Conservation (phyloP, 1,140 invertebrate species). For the Brachionus rotundiformis region DNA sequence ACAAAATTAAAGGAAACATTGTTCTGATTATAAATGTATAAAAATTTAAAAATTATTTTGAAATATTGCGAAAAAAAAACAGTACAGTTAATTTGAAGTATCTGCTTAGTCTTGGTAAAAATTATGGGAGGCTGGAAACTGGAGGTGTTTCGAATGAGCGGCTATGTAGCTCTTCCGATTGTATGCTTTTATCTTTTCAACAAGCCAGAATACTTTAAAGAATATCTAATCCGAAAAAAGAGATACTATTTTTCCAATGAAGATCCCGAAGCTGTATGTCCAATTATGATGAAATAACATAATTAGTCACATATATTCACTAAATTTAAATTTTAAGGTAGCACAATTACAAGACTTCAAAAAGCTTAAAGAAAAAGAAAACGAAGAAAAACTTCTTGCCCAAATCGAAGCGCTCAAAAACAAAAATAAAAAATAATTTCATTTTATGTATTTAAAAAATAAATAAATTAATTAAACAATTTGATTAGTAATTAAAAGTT, state of each 20-base stretch:
- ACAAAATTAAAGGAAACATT: background rate
- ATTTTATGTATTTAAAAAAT: background rate
- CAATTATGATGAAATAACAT: too few relatives aligned
- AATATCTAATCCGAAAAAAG: conserved; percentile 43
- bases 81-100: background rate
- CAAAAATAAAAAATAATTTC: conserved; percentile 26
- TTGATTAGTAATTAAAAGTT: background rate
- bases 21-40: background rate
- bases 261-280: conserved; percentile 28
- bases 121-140: conserved; percentile 51
- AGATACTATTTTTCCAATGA: conserved; percentile 42
- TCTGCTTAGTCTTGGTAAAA: background rate
- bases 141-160: conserved; percentile 45
- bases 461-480: too few relatives aligned
- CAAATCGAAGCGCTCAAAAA: conserved; percentile 51
- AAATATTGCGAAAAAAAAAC: background rate
- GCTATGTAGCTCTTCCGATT: conserved; percentile 45
- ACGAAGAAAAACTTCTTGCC: conserved; percentile 22
- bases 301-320: conserved; percentile 4
- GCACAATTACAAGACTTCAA: conserved; percentile 47
- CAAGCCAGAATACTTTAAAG: conserved; percentile 52
- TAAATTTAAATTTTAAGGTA: conserved; percentile 22
- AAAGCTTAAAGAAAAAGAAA: conserved; percentile 35
- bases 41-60: background rate
- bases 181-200: conserved; percentile 52